These are phyloP conservation scores for Sebastes goodei DNA, from an alignment of 2,797 vertebrate genomes.

Conservation along the genomic window DNA sequence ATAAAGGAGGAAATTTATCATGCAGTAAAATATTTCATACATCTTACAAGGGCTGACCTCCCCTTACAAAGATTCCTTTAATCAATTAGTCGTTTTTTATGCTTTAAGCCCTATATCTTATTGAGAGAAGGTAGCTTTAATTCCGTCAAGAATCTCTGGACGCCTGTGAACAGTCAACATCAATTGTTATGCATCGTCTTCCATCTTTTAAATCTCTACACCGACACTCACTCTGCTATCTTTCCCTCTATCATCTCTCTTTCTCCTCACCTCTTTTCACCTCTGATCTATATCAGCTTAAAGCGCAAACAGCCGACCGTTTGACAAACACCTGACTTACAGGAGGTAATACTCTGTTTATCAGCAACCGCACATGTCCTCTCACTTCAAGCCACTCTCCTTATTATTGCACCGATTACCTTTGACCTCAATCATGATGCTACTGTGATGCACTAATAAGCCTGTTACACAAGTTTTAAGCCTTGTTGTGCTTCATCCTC, in stretches of 20 bases:
- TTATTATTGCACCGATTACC: slow-evolving; percentile 31
- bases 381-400: slow-evolving; percentile 29
- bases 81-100: too few relatives aligned
- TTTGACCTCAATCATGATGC: slow-evolving; percentile 57
- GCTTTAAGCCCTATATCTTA: too few relatives aligned
- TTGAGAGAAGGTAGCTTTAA: neutral
- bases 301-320: slow-evolving; percentile 2
- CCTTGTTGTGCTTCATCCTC: slow-evolving; percentile 33
- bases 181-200: neutral
- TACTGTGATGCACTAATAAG: slow-evolving; percentile 52
- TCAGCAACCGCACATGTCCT: slow-evolving; percentile 35
- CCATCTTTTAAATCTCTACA: neutral
- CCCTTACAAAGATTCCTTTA: too few relatives aligned
- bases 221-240: neutral
- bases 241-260: slow-evolving; percentile 16
- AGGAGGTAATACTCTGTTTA: slow-evolving; percentile 28
- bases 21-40: neutral
- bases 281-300: slow-evolving; percentile 36
- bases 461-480: slow-evolving; percentile 69
- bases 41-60: neutral
- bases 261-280: slow-evolving; percentile 7
- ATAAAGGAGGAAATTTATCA: neutral
- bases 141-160: neutral
- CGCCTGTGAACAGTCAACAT: neutral
- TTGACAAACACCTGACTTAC: slow-evolving; percentile 27